Evolutionary conservation across 1,140 invertebrate genomes (phyloP), one percentile per base, ranked within the genome.

Genomic region (Andrena cerasifolii): DNA sequence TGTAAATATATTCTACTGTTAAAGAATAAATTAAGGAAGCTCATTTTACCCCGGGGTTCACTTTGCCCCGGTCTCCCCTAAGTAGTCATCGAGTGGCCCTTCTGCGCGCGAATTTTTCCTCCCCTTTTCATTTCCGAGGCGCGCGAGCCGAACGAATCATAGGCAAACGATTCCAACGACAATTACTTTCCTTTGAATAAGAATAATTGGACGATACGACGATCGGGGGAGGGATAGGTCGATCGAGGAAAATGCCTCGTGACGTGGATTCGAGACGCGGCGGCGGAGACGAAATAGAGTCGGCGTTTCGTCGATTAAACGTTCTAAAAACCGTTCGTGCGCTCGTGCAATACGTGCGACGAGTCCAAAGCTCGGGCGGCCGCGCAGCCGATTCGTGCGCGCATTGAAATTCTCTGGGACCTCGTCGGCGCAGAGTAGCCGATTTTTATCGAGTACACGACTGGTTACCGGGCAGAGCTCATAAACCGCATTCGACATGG

Each of bases 381-480:
- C 71, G 31, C 61, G 36, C 10, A 45, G 47, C 12, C 71, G 75
- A 84, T 81, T 71, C 79, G 59, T 71, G 72, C 71, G 75, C 83
- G 76, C 83, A 85, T 86, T 86, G 83, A 86, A 85, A 86, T 86
- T 86, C 84, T 59, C 71, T 58, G 40, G 72, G 78, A 84, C 80
- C 78, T 78, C 73, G 58, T 43, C 45, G 40, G 56, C 43, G 26
- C 68, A 75, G 82, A 81, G 78, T 84, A 81, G 73, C 70, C 82
- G 83, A 85, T 85, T 85, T 84, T 85, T 81, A 85, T 85, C 82
- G 75, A 82, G 75, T 75, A 84, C 83, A 84, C 75, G 83, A 66
- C 82, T 67, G 79, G 79, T 81, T 78, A 75, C 66, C 61, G 71
- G 56, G 67, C 79, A 54, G 43, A 67, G 67, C 56, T 81, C 70